Evolutionary conservation across 2,113 vertebrate species (phyloP), one percentile per base, ranked within the genome.

Genomic region (Epinephelus fuscoguttatus): DNA sequence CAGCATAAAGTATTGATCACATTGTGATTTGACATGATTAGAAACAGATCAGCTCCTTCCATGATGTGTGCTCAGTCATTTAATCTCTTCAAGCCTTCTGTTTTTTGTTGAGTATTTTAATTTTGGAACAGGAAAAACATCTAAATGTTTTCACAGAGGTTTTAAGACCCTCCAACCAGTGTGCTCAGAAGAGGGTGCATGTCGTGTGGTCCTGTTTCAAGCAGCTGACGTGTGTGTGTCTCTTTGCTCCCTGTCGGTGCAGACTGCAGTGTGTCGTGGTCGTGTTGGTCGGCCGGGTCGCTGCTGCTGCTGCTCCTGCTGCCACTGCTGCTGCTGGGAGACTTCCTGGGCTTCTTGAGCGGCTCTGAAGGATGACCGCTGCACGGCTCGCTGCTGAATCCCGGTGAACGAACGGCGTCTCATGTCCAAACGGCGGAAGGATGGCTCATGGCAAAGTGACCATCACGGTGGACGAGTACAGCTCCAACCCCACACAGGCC

Each of bases 401-500:
- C 94, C 84, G 97, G 97, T 99, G 96, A 98, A 93, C 95, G 91
- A 97, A 92, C 95, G 93, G 96, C 85, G 56, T 94, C 97, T 96
- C 95, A 96, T 98, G 98, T 96, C 95, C 95, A 96, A 95, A 96
- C 95, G 93, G 95, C 93, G 95, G 95, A 96, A 99, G 96, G 94
- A 99, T 99, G 98, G 98, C 97, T 95, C 98, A 99, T 96, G 97
- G 97, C 94, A 99, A 99, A 96, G 97, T 98, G 95, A 97, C 97
- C 95, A 94, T 99, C 82, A 93, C 97, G 40, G 98, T 99, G 97
- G 98, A 99, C 93, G 98, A 99, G 89, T 99, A 99, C 96, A 99
- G 98, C 95, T 98, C 98, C 84, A 99, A 99, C 94, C 98, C 98
- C 27, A 99, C 98, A 33, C 98, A 99, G 95, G 98, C 98, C 21